Evolutionary conservation across 2,888 invertebrate species (phyloP), one percentile per base, ranked within the genome.

Genomic region (Epirrhoe tristata): DNA sequence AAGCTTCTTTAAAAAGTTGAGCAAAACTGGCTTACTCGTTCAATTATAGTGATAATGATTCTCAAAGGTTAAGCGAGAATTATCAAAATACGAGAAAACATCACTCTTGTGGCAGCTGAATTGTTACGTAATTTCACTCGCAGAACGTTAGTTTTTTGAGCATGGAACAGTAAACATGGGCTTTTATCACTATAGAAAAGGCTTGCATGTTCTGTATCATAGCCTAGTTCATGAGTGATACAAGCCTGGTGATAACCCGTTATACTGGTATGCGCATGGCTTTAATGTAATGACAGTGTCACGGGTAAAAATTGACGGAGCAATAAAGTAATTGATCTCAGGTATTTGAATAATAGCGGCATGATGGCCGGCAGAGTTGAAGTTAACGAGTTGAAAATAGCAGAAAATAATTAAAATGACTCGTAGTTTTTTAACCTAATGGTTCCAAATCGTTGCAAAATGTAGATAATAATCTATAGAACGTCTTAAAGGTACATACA

Each of bases 201-300:
- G 7, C 34, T 34, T 34, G 3, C 34, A 34, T 7, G 7, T 1
- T 6, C 34, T 34, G 7, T 5, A 34, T 10, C 12, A 12, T 46
- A 16, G 16, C 6, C 48, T 48, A 7, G 16, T 48, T 17, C 14
- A 34, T 0, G 36, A 58, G 63, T 63, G 63, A 48, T 34, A 14
- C 14, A 50, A 34, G 54, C 58, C 64, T 51, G 63, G 77, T 81
- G 80, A 82, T 83, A 85, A 89, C 89, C 80, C 67, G 89, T 87
- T 84, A 71, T 72, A 74, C 85, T 75, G 75, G 85, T 81, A 79
- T 79, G 72, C 63, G 63, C 55, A 79, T 79, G 70, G 39, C 64
- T 70, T 72, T 66, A 69, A 70, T 60, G 73, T 73, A 79, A 75
- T 79, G 77, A 79, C 78, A 77, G 71, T 75, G 71, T 39, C 43